Evolutionary conservation across 2,888 invertebrate species (phyloP), one percentile per base, ranked within the genome.

Genomic region (Aphidoletes aphidimyza): DNA sequence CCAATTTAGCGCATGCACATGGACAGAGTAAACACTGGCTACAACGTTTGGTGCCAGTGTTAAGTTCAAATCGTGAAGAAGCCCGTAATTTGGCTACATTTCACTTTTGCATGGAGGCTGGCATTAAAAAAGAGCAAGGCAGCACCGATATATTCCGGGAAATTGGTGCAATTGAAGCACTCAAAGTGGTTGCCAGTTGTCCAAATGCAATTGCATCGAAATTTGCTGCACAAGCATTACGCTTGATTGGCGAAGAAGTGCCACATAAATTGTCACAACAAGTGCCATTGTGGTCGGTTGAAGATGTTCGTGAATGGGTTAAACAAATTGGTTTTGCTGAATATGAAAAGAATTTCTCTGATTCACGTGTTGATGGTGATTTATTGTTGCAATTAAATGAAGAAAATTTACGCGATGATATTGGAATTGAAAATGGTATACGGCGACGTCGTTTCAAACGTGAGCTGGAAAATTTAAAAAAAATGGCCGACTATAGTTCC

Each of bases 81-180:
- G 98, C 99, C 0, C 93, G 98, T 88, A 98, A 97, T 89, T 91
- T 99, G 87, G 99, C 98, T 3, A 98, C 99, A 47, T 99, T 99
- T 89, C 99, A 99, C 89, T 96, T 98, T 89, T 98, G 98, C 88
- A 98, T 99, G 98, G 99, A 99, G 90, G 98, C 99, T 17, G 97
- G 97, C 49, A 98, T 99, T 85, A 99, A 99, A 89, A 96, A 97
- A 87, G 95, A 95, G 87, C 97, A 97, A 89, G 96, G 96, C 5
- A 96, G 96, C 86, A 96, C 96, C 0, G 94, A 95, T 89, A 95
- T 98, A 88, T 98, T 98, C 89, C 92, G 94, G 86, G 97, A 97
- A 90, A 98, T 99, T 86, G 97, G 97, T 84, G 98, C 98, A 0
- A 95, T 99, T 86, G 97, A 97, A 87, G 96, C 98, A 0, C 91